These are phyloP conservation scores for Acanthornis magna DNA, from an alignment of 2,797 vertebrate species.

Conservation along the genomic window DNA sequence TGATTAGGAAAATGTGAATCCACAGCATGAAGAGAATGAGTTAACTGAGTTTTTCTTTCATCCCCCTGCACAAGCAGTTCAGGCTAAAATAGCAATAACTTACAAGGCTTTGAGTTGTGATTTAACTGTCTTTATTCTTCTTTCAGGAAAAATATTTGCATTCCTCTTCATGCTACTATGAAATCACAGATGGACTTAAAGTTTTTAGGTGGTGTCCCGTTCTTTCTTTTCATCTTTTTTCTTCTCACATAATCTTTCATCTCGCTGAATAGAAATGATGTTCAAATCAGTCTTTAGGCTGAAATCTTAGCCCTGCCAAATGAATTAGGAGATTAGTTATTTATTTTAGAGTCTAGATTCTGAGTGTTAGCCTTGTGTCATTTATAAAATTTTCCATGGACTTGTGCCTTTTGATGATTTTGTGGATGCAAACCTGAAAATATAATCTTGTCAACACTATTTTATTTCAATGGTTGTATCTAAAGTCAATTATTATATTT, in stretches of 20 bases:
- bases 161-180: not conserved
- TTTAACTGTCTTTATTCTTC: not conserved
- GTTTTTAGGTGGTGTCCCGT: not conserved
- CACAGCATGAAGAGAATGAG: not conserved
- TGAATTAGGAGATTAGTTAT: not conserved
- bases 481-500: slow-evolving; percentile 7
- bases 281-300: not conserved
- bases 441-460: not conserved
- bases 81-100: not conserved
- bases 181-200: not conserved
- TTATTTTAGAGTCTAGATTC: not conserved
- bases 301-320: not conserved
- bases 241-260: not conserved
- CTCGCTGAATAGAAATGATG: not conserved
- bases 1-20: not conserved
- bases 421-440: not conserved
- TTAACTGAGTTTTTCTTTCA: not conserved
- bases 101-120: not conserved
- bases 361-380: not conserved
- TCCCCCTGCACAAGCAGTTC: not conserved
- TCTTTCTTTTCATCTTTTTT: not conserved
- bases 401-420: not conserved
- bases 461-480: not conserved
- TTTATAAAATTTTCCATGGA: not conserved
- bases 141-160: not conserved